Evolutionary conservation across 53 echinoderm and acorn worm species (phyloP), one percentile per base, ranked within the genome.

Genomic region (Patiria pectinifera): DNA sequence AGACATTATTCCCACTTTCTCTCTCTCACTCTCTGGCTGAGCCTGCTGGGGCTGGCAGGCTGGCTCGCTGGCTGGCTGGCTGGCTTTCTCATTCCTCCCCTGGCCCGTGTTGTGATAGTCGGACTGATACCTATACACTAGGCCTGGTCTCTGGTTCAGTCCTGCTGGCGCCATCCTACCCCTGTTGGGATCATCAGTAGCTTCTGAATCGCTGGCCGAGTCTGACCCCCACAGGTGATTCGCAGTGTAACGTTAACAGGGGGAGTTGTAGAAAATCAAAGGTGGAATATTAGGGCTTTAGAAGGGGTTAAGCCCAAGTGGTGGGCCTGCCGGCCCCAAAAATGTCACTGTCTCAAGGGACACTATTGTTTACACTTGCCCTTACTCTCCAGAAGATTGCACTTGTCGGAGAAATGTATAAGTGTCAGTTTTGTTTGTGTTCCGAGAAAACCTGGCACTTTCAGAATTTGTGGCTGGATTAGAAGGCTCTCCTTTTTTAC

Each of bases 161-260:
- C 87, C 13, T 35, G 59, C 76, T 60, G 87, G 87, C 87, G 87
- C 87, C 87, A 35, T 53, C 24, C 60, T 78, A 25, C 87, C 87
- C 75, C 87, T 87, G 23, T 49, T 76, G 35, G 24, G 69, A 75
- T 75, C 75, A 87, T 87, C 87, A 78, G 66, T 77, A 61, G 87
- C 61, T 76, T 75, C 71, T 60, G 47, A n/a, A 87, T 78, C 25
- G 60, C 76, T 76, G 45, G 61, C 76, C 69, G 13, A 76, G 59
- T 13, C 59, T 87, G 87, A 87, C 87, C 87, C 53, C 87, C 23
- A 87, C 87, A 87, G 87, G 87, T 87, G 87, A 87, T 87, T 77
- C 43, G 18, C 9, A 18, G n/a, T 24, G 66, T n/a, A 53, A 53
- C 53, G 8, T 53, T 53, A 53, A 59, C 58, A 44, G 62, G 62